Evolutionary conservation across 1,140 invertebrate species (phyloP).

Genomic region (Heliconius melpomene): DNA sequence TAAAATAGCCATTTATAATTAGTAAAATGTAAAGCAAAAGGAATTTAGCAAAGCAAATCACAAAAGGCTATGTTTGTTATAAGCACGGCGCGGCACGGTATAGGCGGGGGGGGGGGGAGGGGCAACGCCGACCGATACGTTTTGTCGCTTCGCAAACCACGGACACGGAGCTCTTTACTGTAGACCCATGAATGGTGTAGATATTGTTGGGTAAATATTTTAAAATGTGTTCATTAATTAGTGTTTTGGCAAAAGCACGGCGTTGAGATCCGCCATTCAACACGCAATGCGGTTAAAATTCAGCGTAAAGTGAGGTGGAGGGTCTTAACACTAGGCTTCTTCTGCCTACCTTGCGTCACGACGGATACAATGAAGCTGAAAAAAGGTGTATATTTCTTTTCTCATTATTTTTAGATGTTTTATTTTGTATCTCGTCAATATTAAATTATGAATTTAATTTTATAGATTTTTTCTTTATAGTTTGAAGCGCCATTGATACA

Average conservation of each 20-base stretch:
- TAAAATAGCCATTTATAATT: background rate
- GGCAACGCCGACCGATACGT: constrained; percentile 61
- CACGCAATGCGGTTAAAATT: no score
- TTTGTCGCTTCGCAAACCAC: constrained; percentile 59
- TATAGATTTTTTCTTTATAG: no score
- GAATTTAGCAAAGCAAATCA: constrained; percentile 40
- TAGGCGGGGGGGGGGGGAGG: constrained; percentile 34
- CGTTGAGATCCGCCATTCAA: no score
- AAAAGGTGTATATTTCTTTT: no score
- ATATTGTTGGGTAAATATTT: background rate
- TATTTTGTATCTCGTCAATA: no score
- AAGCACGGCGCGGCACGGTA: constrained; percentile 24
- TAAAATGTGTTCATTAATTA: no score
- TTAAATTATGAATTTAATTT: no score
- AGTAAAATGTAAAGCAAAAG: constrained; percentile 22
- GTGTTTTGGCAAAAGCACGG: no score
- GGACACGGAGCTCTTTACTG: constrained; percentile 46
- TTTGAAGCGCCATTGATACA: no score
- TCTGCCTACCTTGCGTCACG: no score
- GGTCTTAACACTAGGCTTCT: no score
- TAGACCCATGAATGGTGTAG: constrained; percentile 32
- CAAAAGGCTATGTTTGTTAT: constrained; percentile 40
- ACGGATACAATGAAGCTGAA: background rate
- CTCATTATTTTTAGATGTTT: background rate
- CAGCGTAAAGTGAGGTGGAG: no score